phyloP scores from a whole-genome alignment of 2,888 invertebrate genomes.

The Trichacis sp. region DNA sequence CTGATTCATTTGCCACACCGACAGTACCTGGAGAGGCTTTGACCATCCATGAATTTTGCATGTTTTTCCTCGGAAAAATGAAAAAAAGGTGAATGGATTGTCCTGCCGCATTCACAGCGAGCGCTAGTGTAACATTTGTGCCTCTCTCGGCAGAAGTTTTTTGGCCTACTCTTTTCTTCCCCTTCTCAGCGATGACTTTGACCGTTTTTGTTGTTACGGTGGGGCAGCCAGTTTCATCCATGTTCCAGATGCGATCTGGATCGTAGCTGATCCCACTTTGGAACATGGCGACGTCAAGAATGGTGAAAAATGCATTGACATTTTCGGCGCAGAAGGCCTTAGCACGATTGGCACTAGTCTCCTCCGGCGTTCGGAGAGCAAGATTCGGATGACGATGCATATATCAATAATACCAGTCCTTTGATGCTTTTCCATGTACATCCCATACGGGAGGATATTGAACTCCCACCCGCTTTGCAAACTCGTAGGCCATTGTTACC shows the following conservation, averaged over 20 bases:
- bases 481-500: constrained; percentile 13
- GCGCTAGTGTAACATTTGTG: constrained; percentile 18
- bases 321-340: constrained; percentile 16
- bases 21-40: constrained; percentile 14
- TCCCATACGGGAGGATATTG: constrained; percentile 15
- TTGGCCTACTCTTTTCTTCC: constrained; percentile 11
- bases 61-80: constrained; percentile 33
- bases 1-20: constrained; percentile 44
- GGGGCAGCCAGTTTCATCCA: constrained; percentile 1
- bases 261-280: constrained; percentile 4
- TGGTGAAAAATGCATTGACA: constrained; percentile 13
- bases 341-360: constrained; percentile 16
- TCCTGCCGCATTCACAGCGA: constrained; percentile 42
- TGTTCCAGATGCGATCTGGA: constrained; percentile 7
- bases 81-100: constrained; percentile 43
- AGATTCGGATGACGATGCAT: constrained; percentile 14
- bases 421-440: constrained; percentile 12
- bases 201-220: constrained; percentile 7
- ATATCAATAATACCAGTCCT: constrained; percentile 14
- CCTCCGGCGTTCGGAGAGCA: constrained; percentile 13
- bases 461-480: constrained; percentile 7
- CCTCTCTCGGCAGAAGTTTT: constrained; percentile 14
- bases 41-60: constrained; percentile 15
- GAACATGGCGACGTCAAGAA: constrained; percentile 10
- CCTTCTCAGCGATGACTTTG: constrained; percentile 9